phyloP scores from a whole-genome alignment of 2,113 vertebrate genomes.

The Rhynchopsitta pachyrhyncha region DNA sequence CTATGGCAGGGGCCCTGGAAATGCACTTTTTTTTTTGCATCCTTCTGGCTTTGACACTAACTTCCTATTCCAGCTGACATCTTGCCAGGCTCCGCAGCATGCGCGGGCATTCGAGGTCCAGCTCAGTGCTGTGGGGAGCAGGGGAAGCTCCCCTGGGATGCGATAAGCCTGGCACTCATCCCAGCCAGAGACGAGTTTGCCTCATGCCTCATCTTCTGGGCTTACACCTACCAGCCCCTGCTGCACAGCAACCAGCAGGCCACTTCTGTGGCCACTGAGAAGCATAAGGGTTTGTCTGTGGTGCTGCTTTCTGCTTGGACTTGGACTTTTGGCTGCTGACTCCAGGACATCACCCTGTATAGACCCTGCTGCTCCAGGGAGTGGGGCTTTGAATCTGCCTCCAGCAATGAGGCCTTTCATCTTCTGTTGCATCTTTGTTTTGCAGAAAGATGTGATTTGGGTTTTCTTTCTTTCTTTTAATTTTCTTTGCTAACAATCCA shows the following conservation, averaged over 20 bases:
- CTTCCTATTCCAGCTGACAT: not conserved
- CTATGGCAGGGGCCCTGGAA: conserved; percentile 40
- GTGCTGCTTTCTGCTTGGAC: not conserved
- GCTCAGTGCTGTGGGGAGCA: accelerated
- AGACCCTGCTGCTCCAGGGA: not conserved
- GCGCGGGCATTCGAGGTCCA: not conserved
- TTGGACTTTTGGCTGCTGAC: not conserved
- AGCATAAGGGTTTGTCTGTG: not conserved
- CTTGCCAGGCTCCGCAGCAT: not conserved
- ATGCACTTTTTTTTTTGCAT: not conserved
- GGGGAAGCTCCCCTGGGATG: not conserved
- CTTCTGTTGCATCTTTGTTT: not conserved
- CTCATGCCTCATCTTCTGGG: not conserved
- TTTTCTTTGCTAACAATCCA: not conserved
- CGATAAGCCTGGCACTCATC: not conserved
- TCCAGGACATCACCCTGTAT: not conserved
- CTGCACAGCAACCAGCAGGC: not conserved
- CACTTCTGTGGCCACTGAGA: not conserved
- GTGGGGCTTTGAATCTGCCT: accelerated
- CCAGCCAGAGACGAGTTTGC: not conserved
- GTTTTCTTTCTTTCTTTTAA: not conserved
- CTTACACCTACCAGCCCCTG: not conserved
- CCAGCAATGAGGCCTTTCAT: not conserved
- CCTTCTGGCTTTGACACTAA: not conserved
- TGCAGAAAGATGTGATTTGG: not conserved